Base-by-base conservation (phyloP, 2,113 vertebrate genomes). In the Globicephala melas region DNA sequence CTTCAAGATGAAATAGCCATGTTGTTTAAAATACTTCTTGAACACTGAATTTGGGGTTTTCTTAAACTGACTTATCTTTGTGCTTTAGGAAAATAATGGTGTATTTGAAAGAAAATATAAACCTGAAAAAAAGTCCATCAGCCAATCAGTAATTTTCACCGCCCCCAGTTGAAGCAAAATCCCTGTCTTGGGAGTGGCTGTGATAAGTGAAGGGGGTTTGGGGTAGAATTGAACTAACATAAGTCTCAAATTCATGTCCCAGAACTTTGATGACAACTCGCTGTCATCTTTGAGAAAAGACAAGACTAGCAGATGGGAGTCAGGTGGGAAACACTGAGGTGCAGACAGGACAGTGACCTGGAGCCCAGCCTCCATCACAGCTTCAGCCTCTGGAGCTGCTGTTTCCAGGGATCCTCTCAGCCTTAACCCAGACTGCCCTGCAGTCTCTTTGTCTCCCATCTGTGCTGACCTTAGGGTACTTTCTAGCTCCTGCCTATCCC, bases 1-100 rank as follows among this genome's bases (percentile, higher is more conserved):
- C 26, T 92, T 86, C 53, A 93, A 70, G 50, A 65, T 77, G 58
- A 90, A 20, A 67, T 77, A 44, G 50, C 65, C 50, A 50, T 84
- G 21, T 80, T 91, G 53, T 87, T 63, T 71, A 68, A 84, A 82
- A 80, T 70, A 58, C 58, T 95, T 86, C 53, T 67, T 92, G 50
- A 92, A 84, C 17, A 81, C 28, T 73, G 82, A 28, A 60, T 65
- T 70, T 94, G 67, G 70, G 47, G 53, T 91, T 89, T 65, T 74
- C 70, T 89, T 87, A 33, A 92, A 79, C 31, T 70, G 90, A 79
- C 11, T 68, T 86, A 62, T 70, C 36, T 83, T 82, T 91, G 55
- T 96, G 44, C 65, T 84, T 96, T 81, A 95, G 79, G 67, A 60
- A 96, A 95, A 92, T 89, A 87, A 95, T 65, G 25, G n/a, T 89